Percentiles rank a stretch among this genome's conserved stretches.
These are phyloP conservation scores for Lepilemur ruficaudatus DNA, from an alignment of 2,797 vertebrate species.

Conservation along the genomic window DNA sequence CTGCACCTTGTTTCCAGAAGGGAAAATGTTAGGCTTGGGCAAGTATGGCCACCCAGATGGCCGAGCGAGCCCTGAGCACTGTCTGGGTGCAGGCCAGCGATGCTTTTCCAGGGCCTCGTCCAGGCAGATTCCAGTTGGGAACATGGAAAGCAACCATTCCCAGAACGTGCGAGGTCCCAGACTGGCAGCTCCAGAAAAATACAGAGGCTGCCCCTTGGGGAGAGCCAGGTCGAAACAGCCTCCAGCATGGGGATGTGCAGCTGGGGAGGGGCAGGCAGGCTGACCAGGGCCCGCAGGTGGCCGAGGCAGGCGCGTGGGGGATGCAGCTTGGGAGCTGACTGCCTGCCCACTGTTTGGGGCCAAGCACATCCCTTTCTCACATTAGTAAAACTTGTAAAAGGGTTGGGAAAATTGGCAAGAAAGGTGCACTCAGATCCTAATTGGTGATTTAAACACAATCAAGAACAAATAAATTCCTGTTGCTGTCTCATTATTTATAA, in stretches of 20 bases:
- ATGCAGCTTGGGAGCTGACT: conserved; percentile 62
- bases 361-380: conserved; percentile 84
- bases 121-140: conserved; percentile 28
- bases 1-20: conserved; percentile 50
- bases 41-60: conserved; percentile 65
- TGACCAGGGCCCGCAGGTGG: not conserved
- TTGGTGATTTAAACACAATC: conserved; percentile 87
- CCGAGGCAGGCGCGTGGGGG: not conserved
- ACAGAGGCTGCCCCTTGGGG: not conserved
- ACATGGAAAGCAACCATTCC: not conserved
- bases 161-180: not conserved
- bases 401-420: conserved; percentile 86
- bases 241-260: too few species aligned
- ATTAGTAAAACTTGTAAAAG: conserved; percentile 85
- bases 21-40: conserved; percentile 58
- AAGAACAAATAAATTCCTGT: conserved; percentile 88
- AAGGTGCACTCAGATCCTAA: conserved; percentile 85
- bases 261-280: not conserved
- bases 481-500: conserved; percentile 87
- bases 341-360: conserved; percentile 86
- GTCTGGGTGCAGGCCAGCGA: not conserved
- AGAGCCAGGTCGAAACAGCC: not conserved
- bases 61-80: not conserved
- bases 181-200: not conserved
- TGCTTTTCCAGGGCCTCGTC: not conserved